A percentile compares a stretch with the other conserved stretches of the same genome.
Evolutionary conservation across 2,888 invertebrate species (phyloP).

Genomic region (Xylocampa areola): DNA sequence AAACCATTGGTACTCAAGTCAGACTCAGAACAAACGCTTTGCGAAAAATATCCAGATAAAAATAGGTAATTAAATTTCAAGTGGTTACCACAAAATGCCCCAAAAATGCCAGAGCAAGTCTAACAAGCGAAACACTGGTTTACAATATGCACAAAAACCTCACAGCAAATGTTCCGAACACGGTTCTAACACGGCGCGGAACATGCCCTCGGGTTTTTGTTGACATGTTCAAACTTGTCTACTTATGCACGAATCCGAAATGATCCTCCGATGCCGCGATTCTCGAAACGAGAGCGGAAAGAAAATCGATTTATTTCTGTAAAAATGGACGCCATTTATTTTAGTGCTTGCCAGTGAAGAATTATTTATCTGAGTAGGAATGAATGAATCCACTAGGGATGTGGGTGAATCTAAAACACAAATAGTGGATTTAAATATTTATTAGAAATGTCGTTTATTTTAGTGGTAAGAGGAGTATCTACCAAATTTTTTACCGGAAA

Average conservation of each 20-base stretch:
- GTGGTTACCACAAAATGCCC: constrained; percentile 54
- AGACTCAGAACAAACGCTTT: constrained; percentile 32
- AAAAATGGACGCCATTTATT: constrained; percentile 36
- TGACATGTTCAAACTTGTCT: constrained; percentile 71
- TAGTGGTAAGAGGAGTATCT: no score
- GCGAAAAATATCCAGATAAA: constrained; percentile 51
- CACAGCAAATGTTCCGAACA: constrained; percentile 61
- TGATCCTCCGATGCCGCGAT: constrained; percentile 59
- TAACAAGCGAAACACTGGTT: constrained; percentile 65
- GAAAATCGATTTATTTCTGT: constrained; percentile 44
- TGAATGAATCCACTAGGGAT: constrained; percentile 31
- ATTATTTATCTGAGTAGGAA: constrained; percentile 19
- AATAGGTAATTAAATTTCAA: constrained; percentile 59
- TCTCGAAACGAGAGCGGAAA: constrained; percentile 57
- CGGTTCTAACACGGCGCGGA: constrained; percentile 66
- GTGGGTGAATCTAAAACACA: no score
- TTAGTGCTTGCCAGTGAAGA: constrained; percentile 28
- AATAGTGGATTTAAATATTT: no score
- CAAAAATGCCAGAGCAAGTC: constrained; percentile 52
- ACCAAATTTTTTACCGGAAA: no score
- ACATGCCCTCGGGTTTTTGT: constrained; percentile 68
- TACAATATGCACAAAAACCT: constrained; percentile 61
- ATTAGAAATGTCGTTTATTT: no score
- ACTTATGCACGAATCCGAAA: constrained; percentile 76
- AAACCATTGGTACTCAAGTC: constrained; percentile 59